These are phyloP conservation scores for Stomatorhinus ivindoensis DNA, from an alignment of 2,113 vertebrate species.

Conservation along the genomic window DNA sequence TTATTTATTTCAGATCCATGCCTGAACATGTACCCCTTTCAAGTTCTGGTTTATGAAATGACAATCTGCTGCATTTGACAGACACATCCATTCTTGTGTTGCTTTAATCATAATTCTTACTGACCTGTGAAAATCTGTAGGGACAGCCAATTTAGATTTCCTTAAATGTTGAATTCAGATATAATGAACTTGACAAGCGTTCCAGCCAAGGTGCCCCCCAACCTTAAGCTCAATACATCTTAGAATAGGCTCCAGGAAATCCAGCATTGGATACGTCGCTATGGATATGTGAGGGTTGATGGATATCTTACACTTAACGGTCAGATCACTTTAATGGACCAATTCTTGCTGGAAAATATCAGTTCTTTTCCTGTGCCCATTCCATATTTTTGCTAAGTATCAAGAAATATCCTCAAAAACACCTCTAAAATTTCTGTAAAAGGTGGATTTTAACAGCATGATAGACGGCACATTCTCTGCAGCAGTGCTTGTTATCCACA, in stretches of 20 bases:
- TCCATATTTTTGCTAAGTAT: background rate
- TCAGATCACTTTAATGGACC: background rate
- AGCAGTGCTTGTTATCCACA: background rate
- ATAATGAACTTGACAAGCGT: background rate
- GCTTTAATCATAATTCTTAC: background rate
- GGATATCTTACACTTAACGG: background rate
- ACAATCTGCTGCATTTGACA: background rate
- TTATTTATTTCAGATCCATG: background rate
- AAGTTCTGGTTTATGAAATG: background rate
- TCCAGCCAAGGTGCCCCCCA: background rate
- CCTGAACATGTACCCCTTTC: background rate
- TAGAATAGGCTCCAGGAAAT: background rate
- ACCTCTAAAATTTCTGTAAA: background rate
- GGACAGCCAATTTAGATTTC: background rate
- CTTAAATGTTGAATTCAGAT: background rate
- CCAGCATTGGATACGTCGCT: background rate
- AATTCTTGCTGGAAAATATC: background rate
- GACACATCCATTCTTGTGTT: background rate
- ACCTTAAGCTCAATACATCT: background rate
- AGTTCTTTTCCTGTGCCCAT: background rate
- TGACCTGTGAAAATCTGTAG: background rate
- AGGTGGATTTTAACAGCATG: background rate
- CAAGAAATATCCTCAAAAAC: background rate
- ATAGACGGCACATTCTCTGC: background rate
- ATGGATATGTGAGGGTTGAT: background rate